Evolutionary conservation across 2,113 vertebrate genomes (phyloP).

Genomic region (Pluvialis apricaria): DNA sequence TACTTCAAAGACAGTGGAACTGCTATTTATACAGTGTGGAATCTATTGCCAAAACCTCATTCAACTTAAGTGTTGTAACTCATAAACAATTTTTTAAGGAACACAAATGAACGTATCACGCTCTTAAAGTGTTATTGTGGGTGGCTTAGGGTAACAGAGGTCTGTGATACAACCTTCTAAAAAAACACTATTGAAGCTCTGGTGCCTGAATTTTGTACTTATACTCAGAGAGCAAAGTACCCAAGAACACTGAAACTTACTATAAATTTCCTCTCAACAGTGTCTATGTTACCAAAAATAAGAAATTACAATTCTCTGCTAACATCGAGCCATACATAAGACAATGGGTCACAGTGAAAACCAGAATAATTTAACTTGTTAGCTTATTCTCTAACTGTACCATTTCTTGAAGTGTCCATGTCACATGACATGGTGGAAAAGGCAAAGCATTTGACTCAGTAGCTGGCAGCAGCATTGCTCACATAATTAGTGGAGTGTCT

Average conservation of each 20-base stretch:
- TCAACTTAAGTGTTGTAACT: background rate
- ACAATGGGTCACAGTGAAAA: background rate
- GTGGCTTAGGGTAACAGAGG: background rate
- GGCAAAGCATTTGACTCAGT: background rate
- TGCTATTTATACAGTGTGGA: background rate
- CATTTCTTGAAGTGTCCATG: background rate
- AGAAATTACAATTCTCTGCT: background rate
- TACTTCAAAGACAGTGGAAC: background rate
- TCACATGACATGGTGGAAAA: background rate
- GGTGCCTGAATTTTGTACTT: background rate
- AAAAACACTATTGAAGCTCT: background rate
- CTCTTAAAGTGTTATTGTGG: background rate
- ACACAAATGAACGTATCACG: background rate
- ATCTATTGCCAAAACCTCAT: background rate
- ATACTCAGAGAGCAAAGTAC: background rate
- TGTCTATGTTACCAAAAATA: background rate
- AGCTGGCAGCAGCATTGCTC: background rate
- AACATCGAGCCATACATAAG: background rate
- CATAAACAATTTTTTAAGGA: background rate
- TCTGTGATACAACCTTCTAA: background rate
- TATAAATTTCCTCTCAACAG: background rate
- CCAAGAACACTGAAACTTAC: background rate
- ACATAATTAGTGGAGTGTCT: background rate
- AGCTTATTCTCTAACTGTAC: background rate
- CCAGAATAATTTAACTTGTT: background rate